Evolutionary conservation across 2,797 vertebrate species (phyloP).

Genomic region (Peromyscus aztecus): DNA sequence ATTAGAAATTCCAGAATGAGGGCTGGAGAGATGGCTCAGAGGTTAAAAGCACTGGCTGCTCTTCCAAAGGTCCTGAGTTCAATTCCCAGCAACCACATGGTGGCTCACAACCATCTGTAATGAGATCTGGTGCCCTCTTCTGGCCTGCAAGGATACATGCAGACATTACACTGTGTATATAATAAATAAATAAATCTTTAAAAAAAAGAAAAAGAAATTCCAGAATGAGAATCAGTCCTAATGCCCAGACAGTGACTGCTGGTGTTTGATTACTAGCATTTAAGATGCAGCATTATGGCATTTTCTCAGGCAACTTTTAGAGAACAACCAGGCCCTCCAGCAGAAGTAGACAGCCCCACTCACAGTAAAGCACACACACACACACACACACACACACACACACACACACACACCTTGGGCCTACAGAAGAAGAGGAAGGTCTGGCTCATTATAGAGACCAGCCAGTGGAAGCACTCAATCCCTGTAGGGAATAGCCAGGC

Average conservation of each 20-base stretch:
- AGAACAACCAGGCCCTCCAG: neutral
- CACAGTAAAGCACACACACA: neutral
- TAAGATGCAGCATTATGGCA: slow-evolving; percentile 12
- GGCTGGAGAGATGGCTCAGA: no score
- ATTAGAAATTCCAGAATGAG: slow-evolving; percentile 56
- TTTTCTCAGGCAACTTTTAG: slow-evolving; percentile 27
- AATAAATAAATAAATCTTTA: no score
- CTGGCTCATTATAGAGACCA: neutral
- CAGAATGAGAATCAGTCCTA: slow-evolving; percentile 62
- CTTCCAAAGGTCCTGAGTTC: no score
- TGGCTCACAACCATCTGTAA: no score
- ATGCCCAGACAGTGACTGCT: slow-evolving; percentile 34
- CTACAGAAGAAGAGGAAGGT: neutral
- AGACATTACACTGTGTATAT: no score
- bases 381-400: neutral
- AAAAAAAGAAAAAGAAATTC: slow-evolving; percentile 29
- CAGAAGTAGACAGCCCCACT: neutral
- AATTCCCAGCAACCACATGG: no score
- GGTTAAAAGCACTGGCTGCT: no score
- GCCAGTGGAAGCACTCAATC: neutral
- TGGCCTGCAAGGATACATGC: no score
- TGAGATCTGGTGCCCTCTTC: no score
- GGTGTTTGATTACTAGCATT: slow-evolving; percentile 63
- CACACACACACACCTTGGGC: neutral
- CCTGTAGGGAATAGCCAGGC: neutral